Evolutionary conservation across 2,113 vertebrate genomes (phyloP), one percentile per base, ranked within the genome.

Genomic region (Phyllostomus hastatus): DNA sequence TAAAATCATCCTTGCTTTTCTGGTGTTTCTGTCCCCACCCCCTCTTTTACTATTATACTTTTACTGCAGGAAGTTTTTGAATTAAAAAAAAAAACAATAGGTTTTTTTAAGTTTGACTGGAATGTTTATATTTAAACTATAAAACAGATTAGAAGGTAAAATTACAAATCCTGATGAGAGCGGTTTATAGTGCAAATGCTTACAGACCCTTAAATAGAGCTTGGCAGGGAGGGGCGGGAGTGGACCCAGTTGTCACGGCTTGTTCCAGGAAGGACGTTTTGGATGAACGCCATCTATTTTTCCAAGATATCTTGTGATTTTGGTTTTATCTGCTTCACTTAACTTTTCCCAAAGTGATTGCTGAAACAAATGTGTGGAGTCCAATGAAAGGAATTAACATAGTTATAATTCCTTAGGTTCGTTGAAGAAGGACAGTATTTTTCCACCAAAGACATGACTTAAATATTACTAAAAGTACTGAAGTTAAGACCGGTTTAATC

Each of bases 261-360:
- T 95, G 95, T 97, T 97, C 97, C 97, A 95, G 94, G 94, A 97
- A 97, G 81, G 78, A 54, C 95, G 11, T 64, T 91, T 95, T 97
- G 97, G 97, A 95, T 50, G 59, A 12, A 70, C 11, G 94, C 97
- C 97, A 95, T 64, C 75, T 35, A 5, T 79, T 95, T 70, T 82
- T 59, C 76, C 86, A 78, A 97, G 90, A 85, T 67, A 76, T 43
- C 96, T 94, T 79, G 0, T 64, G 90, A 88, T 75, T 82, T 85
- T 64, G 88, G 76, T 89, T 90, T 82, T 91, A 85, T 96, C 90
- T 95, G 52, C 72, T 95, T 24, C 46, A 48, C 41, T 95, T 96
- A 94, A 93, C 64, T 64, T 95, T 96, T 91, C 79, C 31, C 83
- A 38, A 48, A 94, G 46, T 41, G n/a, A 92, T 66, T 83, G 35